Evolutionary conservation across 2,113 vertebrate genomes (phyloP), one percentile per base, ranked within the genome.

Genomic region (Antigone vipio): DNA sequence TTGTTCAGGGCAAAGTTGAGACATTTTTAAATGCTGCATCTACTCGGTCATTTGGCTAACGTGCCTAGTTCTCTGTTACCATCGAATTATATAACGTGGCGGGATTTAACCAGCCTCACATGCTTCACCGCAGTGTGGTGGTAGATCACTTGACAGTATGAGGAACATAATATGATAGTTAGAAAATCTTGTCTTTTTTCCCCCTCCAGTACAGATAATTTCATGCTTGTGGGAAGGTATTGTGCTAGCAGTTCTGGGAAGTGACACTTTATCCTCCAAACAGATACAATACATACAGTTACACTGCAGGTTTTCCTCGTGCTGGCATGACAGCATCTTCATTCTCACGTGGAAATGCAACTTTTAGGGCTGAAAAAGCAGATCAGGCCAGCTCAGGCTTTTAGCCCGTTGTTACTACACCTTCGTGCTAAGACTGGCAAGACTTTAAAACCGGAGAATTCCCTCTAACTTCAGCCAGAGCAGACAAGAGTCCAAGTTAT

Each of bases 201-300:
- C 2, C 20, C 49, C n/a, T 42, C 20, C 29, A 35, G 56, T 80
- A 24, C 0, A 89, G 84, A 18, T 7, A 15, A 3, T 50, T 60
- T 72, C 15, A 9, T 21, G 52, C 42, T 24, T 44, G 26, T 80
- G 86, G 53, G 55, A 79, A 63, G 64, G 50, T 53, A 42, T 30
- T 2, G 2, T 52, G 67, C 58, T 50, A 34, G 53, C 68, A 50
- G 55, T 55, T 85, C 22, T 67, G 78, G 67, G 75, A 93, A 77
- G 38, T 4, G 7, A 47, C 2, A 1, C 1, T 6, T 30, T 58
- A 34, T 56, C 12, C 27, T 22, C 15, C 2, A 1, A 42, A 66
- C 19, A 76, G 42, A 50, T 38, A 69, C 30, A 18, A 2, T 23
- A 10, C 0, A 0, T 74, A 2, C 0, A 2, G 77, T 56, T 29